Conservation (phyloP, 2,888 invertebrate species). For the Trissoscelio sp. region DNA sequence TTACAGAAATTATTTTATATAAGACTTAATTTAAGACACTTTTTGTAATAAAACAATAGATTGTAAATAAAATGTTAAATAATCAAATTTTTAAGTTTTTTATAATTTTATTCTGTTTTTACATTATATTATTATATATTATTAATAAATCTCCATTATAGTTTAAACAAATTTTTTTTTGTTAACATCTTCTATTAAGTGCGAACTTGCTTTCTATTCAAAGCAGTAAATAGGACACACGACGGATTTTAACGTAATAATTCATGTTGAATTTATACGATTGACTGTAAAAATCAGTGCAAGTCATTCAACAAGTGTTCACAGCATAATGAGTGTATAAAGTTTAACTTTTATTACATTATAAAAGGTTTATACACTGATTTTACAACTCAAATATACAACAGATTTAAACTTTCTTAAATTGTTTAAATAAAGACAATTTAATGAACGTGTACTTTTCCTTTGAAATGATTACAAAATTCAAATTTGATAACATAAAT, state of each 20-base stretch:
- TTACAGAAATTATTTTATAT: too few species aligned
- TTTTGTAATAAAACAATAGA: too few species aligned
- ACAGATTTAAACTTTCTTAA: slow-evolving; percentile 9
- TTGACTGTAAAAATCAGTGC: slow-evolving; percentile 19
- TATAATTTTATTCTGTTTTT: neutral
- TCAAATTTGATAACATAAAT: too few species aligned
- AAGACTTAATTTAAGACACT: too few species aligned
- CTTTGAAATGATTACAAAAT: neutral
- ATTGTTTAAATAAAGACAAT: slow-evolving; percentile 7
- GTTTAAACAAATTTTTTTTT: too few species aligned
- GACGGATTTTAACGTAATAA: neutral
- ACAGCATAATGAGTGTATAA: slow-evolving; percentile 25
- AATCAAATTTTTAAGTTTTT: too few species aligned
- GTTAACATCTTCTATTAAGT: neutral
- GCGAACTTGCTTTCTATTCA: too few species aligned
- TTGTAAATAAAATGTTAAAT: too few species aligned
- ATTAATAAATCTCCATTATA: too few species aligned
- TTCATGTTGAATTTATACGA: slow-evolving; percentile 4
- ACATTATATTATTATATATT: neutral
- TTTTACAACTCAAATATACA: slow-evolving; percentile 35
- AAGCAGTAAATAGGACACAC: neutral
- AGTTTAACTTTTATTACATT: slow-evolving; percentile 36
- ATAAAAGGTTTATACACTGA: slow-evolving; percentile 33
- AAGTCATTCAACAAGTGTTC: slow-evolving; percentile 39
- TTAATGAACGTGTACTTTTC: neutral